A percentile compares a stretch with the other conserved stretches of the same genome.
These are phyloP conservation scores for Pachypsylla venusta DNA, from an alignment of 1,140 invertebrate genomes.

Conservation along the genomic window DNA sequence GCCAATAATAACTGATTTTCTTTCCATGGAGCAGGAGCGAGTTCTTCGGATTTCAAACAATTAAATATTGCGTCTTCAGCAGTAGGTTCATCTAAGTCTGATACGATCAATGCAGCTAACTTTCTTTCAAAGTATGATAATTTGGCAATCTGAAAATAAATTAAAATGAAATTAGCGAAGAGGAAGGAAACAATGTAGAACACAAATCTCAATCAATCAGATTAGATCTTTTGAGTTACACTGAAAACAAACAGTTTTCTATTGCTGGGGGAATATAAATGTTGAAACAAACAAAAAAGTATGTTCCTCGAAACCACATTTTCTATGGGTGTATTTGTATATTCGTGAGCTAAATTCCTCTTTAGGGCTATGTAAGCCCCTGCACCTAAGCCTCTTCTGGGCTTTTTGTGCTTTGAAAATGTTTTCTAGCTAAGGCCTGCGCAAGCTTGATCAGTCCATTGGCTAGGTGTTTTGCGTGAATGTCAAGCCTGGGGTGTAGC, in stretches of 20 bases:
- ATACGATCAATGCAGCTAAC: conserved; percentile 51
- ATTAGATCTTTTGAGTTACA: neutral
- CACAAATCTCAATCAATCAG: neutral
- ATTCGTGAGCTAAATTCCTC: no score
- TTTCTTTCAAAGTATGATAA: conserved; percentile 55
- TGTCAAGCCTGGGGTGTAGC: no score
- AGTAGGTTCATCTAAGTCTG: conserved; percentile 43
- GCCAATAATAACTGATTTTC: conserved; percentile 54
- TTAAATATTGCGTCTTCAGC: conserved; percentile 48
- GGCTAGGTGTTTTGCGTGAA: no score
- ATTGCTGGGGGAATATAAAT: no score
- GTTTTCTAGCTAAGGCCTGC: no score
- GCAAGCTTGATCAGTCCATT: no score
- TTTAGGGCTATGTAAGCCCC: no score
- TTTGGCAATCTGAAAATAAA: conserved; percentile 35
- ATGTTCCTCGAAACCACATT: no score
- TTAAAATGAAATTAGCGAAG: conserved; percentile 11
- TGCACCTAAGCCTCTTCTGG: no score
- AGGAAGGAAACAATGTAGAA: neutral
- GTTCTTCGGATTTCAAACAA: conserved; percentile 46
- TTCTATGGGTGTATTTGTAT: no score
- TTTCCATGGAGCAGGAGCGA: conserved; percentile 44
- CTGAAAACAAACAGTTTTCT: neutral
- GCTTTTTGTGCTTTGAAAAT: no score
- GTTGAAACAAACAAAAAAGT: no score